Evolutionary conservation across 92 coral and sea anemone genomes (phyloP).

Genomic region (Phenganax stokvisi): DNA sequence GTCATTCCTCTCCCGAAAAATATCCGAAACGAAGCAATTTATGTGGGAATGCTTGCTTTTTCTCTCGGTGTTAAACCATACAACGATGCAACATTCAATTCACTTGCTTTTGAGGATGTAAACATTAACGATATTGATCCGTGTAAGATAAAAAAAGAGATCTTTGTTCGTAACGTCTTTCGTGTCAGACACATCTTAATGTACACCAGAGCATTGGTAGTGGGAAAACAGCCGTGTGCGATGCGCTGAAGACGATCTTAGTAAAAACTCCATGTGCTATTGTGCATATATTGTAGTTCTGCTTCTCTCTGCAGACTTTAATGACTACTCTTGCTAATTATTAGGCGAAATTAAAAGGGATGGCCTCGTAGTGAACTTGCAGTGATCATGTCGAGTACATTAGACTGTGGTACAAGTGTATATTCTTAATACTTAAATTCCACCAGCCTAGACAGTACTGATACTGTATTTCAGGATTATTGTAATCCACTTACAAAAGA

Average conservation of each 20-base stretch:
- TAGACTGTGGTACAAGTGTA: too few relatives aligned
- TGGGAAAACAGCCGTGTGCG: background rate
- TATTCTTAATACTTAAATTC: too few relatives aligned
- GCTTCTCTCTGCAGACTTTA: too few relatives aligned
- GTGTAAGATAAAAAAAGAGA: slow-evolving; percentile 6
- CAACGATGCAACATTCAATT: slow-evolving; percentile 1
- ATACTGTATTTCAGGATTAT: too few relatives aligned
- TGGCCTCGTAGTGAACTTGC: too few relatives aligned
- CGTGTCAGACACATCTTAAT: slow-evolving; percentile 19
- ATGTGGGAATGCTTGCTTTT: slow-evolving; percentile 18
- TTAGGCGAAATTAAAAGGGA: too few relatives aligned
- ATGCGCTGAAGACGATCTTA: background rate
- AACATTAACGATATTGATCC: slow-evolving; percentile 1
- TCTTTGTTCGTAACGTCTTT: slow-evolving; percentile 26
- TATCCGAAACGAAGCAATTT: slow-evolving; percentile 23
- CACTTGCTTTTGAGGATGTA: slow-evolving; percentile 10
- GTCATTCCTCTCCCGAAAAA: slow-evolving; percentile 5
- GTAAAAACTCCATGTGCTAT: too few relatives aligned
- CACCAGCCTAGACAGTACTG: too few relatives aligned
- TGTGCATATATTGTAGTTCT: too few relatives aligned
- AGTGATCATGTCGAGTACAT: too few relatives aligned
- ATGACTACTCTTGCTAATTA: too few relatives aligned
- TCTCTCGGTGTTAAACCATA: slow-evolving; percentile 15
- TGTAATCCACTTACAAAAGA: too few relatives aligned
- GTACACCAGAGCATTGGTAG: slow-evolving; percentile 3